These are phyloP conservation scores for Ictalurus furcatus DNA, from an alignment of 2,113 vertebrate genomes.

Conservation along the genomic window DNA sequence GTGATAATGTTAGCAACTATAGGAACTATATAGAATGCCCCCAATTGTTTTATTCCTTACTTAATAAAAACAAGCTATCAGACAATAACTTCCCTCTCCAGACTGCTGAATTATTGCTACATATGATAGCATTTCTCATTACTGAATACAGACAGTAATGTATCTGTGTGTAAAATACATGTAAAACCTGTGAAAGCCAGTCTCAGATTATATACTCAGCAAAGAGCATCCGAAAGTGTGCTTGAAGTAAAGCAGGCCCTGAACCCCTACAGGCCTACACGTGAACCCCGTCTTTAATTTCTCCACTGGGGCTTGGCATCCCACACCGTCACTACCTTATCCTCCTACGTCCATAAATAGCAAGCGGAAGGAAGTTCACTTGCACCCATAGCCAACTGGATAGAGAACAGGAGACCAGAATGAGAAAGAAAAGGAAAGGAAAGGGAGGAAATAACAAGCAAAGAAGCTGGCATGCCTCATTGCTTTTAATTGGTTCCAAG, in stretches of 20 bases:
- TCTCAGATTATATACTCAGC: background rate
- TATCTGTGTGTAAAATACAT: background rate
- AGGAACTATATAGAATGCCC: background rate
- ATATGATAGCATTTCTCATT: background rate
- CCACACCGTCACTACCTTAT: slow-evolving; percentile 20
- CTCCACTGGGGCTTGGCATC: slow-evolving; percentile 32
- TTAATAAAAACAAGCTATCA: background rate
- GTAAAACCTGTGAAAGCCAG: background rate
- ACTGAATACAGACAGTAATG: too few species aligned
- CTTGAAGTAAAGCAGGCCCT: background rate
- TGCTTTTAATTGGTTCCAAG: slow-evolving; percentile 61
- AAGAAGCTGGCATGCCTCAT: slow-evolving; percentile 50
- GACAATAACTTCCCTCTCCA: background rate
- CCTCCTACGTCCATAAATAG: slow-evolving; percentile 52
- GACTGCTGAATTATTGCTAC: background rate
- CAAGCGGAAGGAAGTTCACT: slow-evolving; percentile 53
- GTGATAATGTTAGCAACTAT: background rate
- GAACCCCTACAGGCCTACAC: slow-evolving; percentile 17
- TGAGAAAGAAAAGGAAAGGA: slow-evolving; percentile 24
- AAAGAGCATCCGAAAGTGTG: background rate
- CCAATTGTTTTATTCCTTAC: background rate
- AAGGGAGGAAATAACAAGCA: slow-evolving; percentile 14
- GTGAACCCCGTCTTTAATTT: slow-evolving; percentile 13
- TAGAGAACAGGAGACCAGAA: slow-evolving; percentile 36
- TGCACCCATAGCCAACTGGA: slow-evolving; percentile 41